Conservation (phyloP, 2,113 vertebrate species). For the Phycodurus eques region DNA sequence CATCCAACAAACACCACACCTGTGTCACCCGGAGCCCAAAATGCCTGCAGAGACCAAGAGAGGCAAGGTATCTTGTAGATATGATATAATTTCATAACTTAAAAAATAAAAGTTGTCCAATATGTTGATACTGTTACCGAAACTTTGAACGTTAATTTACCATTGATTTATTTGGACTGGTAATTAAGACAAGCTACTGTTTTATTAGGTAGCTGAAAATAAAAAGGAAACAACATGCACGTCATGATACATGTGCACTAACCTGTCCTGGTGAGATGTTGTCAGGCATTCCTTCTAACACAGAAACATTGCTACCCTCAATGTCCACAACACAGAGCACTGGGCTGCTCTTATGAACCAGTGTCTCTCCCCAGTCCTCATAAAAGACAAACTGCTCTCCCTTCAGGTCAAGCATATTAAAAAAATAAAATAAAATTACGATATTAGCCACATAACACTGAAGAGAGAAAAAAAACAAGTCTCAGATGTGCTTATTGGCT, state of each 20-base stretch:
- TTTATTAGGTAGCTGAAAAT: background rate
- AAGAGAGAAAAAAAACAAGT: background rate
- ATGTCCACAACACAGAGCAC: slow-evolving; percentile 87
- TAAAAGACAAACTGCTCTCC: slow-evolving; percentile 83
- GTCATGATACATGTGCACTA: slow-evolving; percentile 13
- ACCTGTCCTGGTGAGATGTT: slow-evolving; percentile 92
- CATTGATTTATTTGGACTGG: background rate
- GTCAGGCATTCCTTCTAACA: slow-evolving; percentile 85
- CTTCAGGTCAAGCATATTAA: slow-evolving; percentile 57
- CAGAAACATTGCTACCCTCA: slow-evolving; percentile 79
- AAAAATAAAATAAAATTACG: background rate
- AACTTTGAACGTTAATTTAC: background rate
- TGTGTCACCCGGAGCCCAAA: slow-evolving; percentile 87
- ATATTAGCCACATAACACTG: background rate
- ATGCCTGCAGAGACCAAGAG: slow-evolving; percentile 73
- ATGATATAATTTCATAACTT: too few relatives aligned
- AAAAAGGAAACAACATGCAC: too few relatives aligned
- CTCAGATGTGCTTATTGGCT: background rate
- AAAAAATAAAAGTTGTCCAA: too few relatives aligned
- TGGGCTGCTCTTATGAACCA: slow-evolving; percentile 79
- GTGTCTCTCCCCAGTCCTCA: slow-evolving; percentile 88
- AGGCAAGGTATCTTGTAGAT: background rate
- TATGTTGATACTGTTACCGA: background rate
- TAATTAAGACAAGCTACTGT: background rate
- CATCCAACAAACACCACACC: slow-evolving; percentile 92